These are phyloP conservation scores for Orestias chungarensis DNA, from an alignment of 2,797 vertebrate genomes.

Conservation along the genomic window DNA sequence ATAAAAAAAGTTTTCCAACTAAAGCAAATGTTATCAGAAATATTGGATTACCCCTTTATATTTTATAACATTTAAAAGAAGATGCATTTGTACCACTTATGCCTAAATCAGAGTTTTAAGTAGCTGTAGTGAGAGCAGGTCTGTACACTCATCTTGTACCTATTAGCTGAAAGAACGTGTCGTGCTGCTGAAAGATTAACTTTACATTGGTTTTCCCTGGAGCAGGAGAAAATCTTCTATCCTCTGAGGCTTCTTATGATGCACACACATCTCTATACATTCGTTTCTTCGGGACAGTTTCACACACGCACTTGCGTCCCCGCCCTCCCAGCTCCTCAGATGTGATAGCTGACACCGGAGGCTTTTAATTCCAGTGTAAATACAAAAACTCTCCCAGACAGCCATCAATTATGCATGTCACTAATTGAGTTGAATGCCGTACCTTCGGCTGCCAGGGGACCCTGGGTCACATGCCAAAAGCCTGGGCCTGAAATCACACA, in stretches of 20 bases:
- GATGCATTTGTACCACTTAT: neutral
- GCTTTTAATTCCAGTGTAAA: conserved; percentile 87
- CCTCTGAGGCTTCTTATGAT: conserved; percentile 42
- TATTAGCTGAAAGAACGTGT: conserved; percentile 25
- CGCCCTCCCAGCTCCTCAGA: conserved; percentile 55
- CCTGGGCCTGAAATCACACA: conserved; percentile 62
- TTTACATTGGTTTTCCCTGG: conserved; percentile 43
- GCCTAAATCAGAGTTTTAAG: conserved; percentile 5
- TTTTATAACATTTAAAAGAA: neutral
- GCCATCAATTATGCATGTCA: conserved; percentile 82
- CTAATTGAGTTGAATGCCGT: conserved; percentile 82
- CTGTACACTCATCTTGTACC: conserved; percentile 18
- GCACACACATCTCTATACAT: conserved; percentile 34
- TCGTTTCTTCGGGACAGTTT: conserved; percentile 1
- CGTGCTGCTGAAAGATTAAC: conserved; percentile 40
- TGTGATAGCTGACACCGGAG: conserved; percentile 81
- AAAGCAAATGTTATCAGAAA: neutral
- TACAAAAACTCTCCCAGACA: conserved; percentile 84
- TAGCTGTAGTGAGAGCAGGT: conserved; percentile 9
- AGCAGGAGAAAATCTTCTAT: conserved; percentile 35
- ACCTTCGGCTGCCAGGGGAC: conserved; percentile 76
- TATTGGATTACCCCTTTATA: neutral
- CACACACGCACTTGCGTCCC: conserved; percentile 22
- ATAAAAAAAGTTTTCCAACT: neutral
- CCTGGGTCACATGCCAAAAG: conserved; percentile 57